Base-by-base conservation (phyloP, 2,888 invertebrate species). In the Uropetala carovei region DNA sequence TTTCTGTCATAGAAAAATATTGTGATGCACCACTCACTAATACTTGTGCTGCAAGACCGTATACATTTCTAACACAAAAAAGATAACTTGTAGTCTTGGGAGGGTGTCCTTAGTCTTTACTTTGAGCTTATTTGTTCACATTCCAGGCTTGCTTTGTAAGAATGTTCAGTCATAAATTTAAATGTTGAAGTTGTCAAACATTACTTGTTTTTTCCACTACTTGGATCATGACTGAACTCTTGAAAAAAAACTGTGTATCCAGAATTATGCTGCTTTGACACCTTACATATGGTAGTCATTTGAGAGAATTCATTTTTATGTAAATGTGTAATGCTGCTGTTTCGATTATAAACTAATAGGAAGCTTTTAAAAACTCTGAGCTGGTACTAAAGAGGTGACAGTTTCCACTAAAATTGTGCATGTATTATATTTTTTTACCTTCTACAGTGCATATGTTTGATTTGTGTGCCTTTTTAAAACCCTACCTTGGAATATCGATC, bases 11-110 rank as follows among this genome's bases (percentile, higher is more conserved):
- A 86, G 75, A 30, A 30, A 89, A 43, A 64, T 89, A 89, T 89
- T 89, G 89, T 89, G 89, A 89, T 89, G 89, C 89, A 89, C 89
- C 89, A 68, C n/a, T 89, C 89, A 89, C 89, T 68, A 68, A 89
- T 89, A 89, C 89, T 89, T 89, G 89, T 89, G 89, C 89, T 89
- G 89, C 89, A 89, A 89, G 89, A 89, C 89, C 89, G 64, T 64
- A 27, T 75, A 75, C 75, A 75, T 64, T 68, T 89, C 64, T 89
- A 89, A 89, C 89, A 89, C 89, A n/a, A 89, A 64, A 75, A 64
- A 43, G 60, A 68, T 89, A 89, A 60, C 89, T 64, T 64, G 68
- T 89, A 89, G 89, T 64, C 75, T 75, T 75, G 22, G 75, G 75
- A 75, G 75, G 75, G 22, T 75, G 27, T 75, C 11, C 75, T 75